These are phyloP conservation scores for Eilema sororculum DNA, from an alignment of 2,888 invertebrate genomes.

Conservation along the genomic window DNA sequence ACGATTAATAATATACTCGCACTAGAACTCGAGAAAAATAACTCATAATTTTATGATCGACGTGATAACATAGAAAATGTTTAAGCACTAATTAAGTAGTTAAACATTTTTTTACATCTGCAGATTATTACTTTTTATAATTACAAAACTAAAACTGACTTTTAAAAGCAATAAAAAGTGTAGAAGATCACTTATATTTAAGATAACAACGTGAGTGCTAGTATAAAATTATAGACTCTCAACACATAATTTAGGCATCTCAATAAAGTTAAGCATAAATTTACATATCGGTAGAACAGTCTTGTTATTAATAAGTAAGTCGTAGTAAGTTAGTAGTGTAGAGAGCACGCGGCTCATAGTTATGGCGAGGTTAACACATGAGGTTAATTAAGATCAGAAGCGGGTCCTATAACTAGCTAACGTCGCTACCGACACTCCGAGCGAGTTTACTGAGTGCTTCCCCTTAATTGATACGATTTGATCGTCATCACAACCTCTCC, in stretches of 20 bases:
- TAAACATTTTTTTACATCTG: constrained; percentile 24
- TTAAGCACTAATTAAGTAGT: constrained; percentile 32
- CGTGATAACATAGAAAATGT: constrained; percentile 28
- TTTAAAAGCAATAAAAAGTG: constrained; percentile 19
- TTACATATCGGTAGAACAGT: constrained; percentile 72
- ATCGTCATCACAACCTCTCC: constrained; percentile 75
- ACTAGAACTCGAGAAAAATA: neutral
- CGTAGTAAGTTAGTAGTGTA: constrained; percentile 66
- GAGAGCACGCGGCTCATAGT: constrained; percentile 72
- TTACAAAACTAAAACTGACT: constrained; percentile 12
- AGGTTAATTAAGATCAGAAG: constrained; percentile 85
- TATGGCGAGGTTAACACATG: constrained; percentile 82
- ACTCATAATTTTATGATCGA: constrained; percentile 5
- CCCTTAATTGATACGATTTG: constrained; percentile 84
- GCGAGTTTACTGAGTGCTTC: constrained; percentile 73
- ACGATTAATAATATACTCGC: neutral
- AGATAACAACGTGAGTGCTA: constrained; percentile 51
- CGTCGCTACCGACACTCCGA: constrained; percentile 68
- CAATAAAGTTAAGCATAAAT: constrained; percentile 78
- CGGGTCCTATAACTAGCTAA: constrained; percentile 79
- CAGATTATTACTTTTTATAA: constrained; percentile 26
- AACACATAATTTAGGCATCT: constrained; percentile 71
- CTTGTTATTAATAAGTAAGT: constrained; percentile 75
- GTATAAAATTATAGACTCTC: constrained; percentile 59
- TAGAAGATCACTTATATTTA: constrained; percentile 26